phyloP scores from a whole-genome alignment of 2,797 vertebrate genomes.

The Parauchenoglanis ngamensis region DNA sequence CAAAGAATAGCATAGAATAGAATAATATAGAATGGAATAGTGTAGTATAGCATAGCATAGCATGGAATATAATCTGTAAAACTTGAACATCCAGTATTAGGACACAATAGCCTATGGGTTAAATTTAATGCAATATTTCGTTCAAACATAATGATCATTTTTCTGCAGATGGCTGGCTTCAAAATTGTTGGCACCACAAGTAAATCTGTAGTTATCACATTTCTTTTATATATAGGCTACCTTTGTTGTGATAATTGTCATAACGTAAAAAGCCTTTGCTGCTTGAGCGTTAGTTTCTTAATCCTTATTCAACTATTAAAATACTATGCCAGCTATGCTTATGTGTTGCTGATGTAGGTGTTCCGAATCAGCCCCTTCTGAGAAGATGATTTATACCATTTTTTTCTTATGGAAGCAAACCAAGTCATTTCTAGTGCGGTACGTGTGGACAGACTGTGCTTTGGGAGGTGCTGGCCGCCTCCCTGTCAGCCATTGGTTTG shows the following conservation, averaged over 20 bases:
- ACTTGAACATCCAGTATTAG: background rate
- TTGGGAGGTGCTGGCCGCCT: constrained; percentile 5
- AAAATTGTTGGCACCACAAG: background rate
- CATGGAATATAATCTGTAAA: too few relatives aligned
- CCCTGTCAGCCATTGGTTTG: background rate
- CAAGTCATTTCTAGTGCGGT: background rate
- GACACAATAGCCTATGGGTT: background rate
- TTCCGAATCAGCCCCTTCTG: background rate
- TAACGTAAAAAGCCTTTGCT: background rate
- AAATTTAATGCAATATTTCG: background rate
- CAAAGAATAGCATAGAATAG: too few relatives aligned
- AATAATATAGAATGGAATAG: too few relatives aligned
- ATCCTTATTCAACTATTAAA: background rate
- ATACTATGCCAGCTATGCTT: background rate
- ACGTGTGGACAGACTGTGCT: background rate
- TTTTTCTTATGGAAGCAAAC: background rate
- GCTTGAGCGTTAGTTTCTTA: background rate
- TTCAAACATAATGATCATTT: background rate
- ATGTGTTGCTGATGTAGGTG: background rate
- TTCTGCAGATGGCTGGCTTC: background rate
- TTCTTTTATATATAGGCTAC: background rate
- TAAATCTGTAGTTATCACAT: background rate
- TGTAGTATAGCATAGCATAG: too few relatives aligned
- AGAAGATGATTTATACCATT: background rate
- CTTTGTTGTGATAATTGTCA: background rate